Conservation (phyloP, 2,113 vertebrate genomes). For the Sebastes schlegelii region DNA sequence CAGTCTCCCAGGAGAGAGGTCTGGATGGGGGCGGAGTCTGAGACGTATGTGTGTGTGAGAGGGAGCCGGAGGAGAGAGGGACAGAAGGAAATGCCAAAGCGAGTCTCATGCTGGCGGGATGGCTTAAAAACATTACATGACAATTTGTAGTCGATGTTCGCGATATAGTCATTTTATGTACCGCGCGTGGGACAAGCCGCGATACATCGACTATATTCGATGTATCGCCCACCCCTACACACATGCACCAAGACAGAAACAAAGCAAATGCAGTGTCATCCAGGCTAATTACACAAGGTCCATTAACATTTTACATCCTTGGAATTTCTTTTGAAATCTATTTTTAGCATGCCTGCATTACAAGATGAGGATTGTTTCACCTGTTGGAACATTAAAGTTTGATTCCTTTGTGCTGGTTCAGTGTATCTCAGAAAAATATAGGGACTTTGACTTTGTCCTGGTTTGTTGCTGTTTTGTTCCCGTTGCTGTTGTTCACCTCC, state of each 20-base stretch:
- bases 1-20: too few relatives aligned
- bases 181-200: too few relatives aligned
- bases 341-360: background rate
- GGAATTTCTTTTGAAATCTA: constrained; percentile 13
- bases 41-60: too few relatives aligned
- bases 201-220: too few relatives aligned
- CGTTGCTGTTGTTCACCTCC: constrained; percentile 37
- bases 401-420: constrained; percentile 33
- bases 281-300: constrained; percentile 27
- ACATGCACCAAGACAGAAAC: constrained; percentile 12
- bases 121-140: too few relatives aligned
- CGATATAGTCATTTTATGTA: too few relatives aligned
- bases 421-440: constrained; percentile 28
- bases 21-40: too few relatives aligned
- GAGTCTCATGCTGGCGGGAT: too few relatives aligned
- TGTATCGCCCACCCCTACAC: constrained; percentile 2
- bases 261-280: constrained; percentile 1
- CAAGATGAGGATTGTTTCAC: constrained; percentile 1
- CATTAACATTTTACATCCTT: constrained; percentile 29
- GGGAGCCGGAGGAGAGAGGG: too few relatives aligned
- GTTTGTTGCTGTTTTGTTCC: constrained; percentile 46
- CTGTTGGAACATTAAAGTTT: constrained; percentile 6
- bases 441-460: constrained; percentile 24
- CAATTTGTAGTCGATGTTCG: too few relatives aligned
- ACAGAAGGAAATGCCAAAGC: too few relatives aligned